Evolutionary conservation across 2,888 invertebrate genomes (phyloP), one percentile per base, ranked within the genome.

Genomic region (Coecobrya sp.): DNA sequence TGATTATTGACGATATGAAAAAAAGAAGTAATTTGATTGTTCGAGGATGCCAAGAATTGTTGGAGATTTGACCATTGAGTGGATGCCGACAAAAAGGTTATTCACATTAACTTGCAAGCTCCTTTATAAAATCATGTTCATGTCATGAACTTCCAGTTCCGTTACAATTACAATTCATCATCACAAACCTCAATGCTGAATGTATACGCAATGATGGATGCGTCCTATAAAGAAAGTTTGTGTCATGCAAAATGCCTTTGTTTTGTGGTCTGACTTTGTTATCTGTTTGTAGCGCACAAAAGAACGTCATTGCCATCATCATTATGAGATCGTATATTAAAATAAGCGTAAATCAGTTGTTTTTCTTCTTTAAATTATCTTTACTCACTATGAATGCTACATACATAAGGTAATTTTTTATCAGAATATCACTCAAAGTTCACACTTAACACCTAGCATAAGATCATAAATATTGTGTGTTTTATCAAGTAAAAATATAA

Each of bases 91-190:
- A 70, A 65, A 62, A 86, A 86, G 86, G 86, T 86, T 86, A 86
- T 86, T 86, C 86, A 86, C 86, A 52, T 52, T 84, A 42, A 59
- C 19, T 22, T 42, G 27, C 45, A 68, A 25, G 68, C 19, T 86
- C 30, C 22, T 82, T 68, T 27, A 85, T 42, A 62, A 45, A 49
- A 8, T 86, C 45, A 68, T n/a, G 62, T 70, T 86, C 16, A 27
- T 25, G 68, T 45, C 85, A 86, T 86, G 70, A 86, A 70, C 86
- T 70, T 45, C 86, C 86, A 86, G 79, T 68, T 86, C 70, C 36
- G 36, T 36, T 36, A 36, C 7, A 36, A 2, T 7, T 36, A 36
- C 36, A 36, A 4, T 36, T 4, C 7, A 36, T 36, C 2, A 36
- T 36, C 36, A 36, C 7, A 36, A n/a, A n/a, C n/a, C n/a, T n/a